A percentile compares a stretch with the other conserved stretches of the same genome.
These are phyloP conservation scores for Chaetorhynchus papuensis DNA, from an alignment of 2,113 vertebrate genomes.

Conservation along the genomic window DNA sequence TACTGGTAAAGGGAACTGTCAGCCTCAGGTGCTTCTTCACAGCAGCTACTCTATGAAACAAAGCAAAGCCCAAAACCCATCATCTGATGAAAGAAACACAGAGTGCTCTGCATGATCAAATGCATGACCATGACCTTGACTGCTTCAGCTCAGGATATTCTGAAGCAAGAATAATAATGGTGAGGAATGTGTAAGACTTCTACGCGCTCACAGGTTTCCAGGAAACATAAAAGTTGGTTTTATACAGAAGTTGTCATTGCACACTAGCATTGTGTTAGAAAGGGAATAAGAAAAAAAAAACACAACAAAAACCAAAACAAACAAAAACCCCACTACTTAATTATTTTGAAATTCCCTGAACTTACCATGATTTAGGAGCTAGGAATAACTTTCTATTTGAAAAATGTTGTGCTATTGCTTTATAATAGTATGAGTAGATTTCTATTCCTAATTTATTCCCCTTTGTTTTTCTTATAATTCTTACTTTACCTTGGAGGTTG, in stretches of 20 bases:
- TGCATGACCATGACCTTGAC: neutral
- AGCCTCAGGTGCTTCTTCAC: neutral
- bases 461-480: neutral
- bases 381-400: neutral
- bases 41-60: neutral
- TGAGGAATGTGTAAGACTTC: neutral
- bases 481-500: neutral
- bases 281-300: neutral
- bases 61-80: neutral
- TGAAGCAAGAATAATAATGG: neutral
- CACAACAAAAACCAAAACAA: neutral
- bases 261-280: neutral
- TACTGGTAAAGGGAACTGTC: neutral
- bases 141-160: neutral
- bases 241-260: neutral
- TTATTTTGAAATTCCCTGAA: neutral
- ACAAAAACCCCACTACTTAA: neutral
- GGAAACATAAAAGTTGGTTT: neutral
- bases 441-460: neutral
- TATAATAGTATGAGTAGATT: neutral
- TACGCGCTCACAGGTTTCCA: neutral
- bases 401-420: neutral
- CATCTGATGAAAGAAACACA: neutral
- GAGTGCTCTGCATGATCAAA: neutral
- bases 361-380: neutral